These are phyloP conservation scores for Germaria angustata DNA, from an alignment of 2,888 invertebrate species.

Conservation along the genomic window DNA sequence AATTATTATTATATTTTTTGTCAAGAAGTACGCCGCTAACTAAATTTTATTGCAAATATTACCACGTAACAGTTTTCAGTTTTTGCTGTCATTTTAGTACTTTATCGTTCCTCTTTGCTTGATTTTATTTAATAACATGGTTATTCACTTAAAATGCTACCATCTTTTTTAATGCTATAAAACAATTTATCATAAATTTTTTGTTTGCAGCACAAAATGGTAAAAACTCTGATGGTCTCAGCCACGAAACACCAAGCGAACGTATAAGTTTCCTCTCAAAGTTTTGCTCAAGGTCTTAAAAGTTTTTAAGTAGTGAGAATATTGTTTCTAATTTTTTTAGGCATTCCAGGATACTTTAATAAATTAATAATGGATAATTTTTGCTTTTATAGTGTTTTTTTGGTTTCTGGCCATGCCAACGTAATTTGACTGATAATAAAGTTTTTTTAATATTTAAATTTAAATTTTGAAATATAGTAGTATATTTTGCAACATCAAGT, in stretches of 20 bases:
- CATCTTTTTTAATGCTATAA: conserved; percentile 52
- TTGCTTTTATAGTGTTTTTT: too few relatives aligned
- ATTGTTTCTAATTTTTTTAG: background rate
- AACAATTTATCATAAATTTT: conserved; percentile 61
- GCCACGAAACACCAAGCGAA: background rate
- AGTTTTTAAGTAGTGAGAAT: conserved; percentile 22
- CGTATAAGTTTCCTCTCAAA: conserved; percentile 25
- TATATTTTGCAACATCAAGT: too few relatives aligned
- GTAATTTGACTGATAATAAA: too few relatives aligned
- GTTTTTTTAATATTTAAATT: too few relatives aligned
- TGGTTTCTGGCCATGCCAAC: too few relatives aligned
- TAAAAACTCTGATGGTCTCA: background rate
- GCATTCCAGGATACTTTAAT: background rate
- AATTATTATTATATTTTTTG: conserved; percentile 17
- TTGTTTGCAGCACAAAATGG: conserved; percentile 7
- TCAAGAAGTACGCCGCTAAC: conserved; percentile 45
- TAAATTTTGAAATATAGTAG: too few relatives aligned
- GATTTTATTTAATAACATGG: conserved; percentile 62
- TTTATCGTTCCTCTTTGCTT: conserved; percentile 17
- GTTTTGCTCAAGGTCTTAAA: conserved; percentile 2
- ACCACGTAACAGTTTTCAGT: background rate
- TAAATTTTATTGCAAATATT: conserved; percentile 37
- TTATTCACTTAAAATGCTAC: conserved; percentile 64
- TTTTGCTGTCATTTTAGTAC: background rate
- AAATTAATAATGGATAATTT: too few relatives aligned